Conservation (phyloP, 1,140 invertebrate species). For the Orchesella cincta region DNA sequence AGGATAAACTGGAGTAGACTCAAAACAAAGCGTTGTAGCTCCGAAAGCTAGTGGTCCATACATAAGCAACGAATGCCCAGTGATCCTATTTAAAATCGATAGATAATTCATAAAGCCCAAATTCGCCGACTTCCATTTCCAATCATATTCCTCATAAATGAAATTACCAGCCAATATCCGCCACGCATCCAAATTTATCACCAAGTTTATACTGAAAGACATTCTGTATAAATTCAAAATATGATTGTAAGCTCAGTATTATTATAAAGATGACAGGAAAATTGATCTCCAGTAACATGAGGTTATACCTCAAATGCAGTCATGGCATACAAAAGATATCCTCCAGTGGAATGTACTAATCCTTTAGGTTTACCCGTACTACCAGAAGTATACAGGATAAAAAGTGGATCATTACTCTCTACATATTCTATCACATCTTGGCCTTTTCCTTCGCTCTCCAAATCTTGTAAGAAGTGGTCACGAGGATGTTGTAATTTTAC, state of each 20-base stretch:
- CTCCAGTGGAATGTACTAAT: slow-evolving; percentile 60
- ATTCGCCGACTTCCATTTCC: too few species aligned
- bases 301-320: slow-evolving; percentile 47
- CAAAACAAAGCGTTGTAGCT: slow-evolving; percentile 60
- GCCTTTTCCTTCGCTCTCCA: slow-evolving; percentile 41
- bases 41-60: slow-evolving; percentile 64
- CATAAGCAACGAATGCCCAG: slow-evolving; percentile 63
- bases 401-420: slow-evolving; percentile 62
- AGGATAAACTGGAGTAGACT: slow-evolving; percentile 63
- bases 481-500: slow-evolving; percentile 54
- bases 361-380: slow-evolving; percentile 64
- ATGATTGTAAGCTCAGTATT: neutral
- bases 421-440: slow-evolving; percentile 57
- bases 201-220: slow-evolving; percentile 60
- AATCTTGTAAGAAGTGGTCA: slow-evolving; percentile 51
- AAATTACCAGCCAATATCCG: slow-evolving; percentile 61
- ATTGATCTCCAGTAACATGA: neutral
- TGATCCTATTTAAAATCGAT: slow-evolving; percentile 54
- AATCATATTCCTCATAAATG: neutral
- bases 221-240: slow-evolving; percentile 49
- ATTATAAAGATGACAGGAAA: neutral
- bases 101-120: neutral
- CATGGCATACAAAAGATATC: slow-evolving; percentile 61
- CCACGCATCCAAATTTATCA: slow-evolving; percentile 63
- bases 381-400: slow-evolving; percentile 64